phyloP scores from a whole-genome alignment of 2,797 vertebrate genomes.

The Anguilla obscura region DNA sequence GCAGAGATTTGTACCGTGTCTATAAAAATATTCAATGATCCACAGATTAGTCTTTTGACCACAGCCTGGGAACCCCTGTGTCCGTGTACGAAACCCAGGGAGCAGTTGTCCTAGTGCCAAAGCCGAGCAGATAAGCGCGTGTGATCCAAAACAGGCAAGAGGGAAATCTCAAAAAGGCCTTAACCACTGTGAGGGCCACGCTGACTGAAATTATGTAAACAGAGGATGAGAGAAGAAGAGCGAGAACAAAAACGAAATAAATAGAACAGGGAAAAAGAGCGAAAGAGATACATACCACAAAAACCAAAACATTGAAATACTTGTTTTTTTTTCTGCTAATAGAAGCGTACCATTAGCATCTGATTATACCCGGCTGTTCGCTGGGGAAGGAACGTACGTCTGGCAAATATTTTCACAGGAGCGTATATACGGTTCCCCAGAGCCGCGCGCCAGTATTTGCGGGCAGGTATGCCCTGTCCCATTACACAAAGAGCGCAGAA shows the following conservation, averaged over 20 bases:
- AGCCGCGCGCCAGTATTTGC: background rate
- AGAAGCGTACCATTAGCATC: background rate
- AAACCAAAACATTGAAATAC: background rate
- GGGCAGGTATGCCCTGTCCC: background rate
- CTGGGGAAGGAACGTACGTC: background rate
- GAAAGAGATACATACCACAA: background rate
- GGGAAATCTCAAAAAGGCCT: background rate
- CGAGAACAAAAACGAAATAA: background rate
- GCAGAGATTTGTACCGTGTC: background rate
- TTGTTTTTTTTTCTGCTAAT: slow-evolving; percentile 10
- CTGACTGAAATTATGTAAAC: background rate
- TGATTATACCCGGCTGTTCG: background rate
- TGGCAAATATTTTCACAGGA: background rate
- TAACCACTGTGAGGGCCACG: background rate
- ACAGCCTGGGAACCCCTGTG: background rate
- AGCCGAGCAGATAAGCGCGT: background rate
- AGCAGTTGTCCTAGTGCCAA: background rate
- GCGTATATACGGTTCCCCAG: background rate
- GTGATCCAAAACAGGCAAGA: background rate
- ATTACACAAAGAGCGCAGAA: slow-evolving; percentile 13
- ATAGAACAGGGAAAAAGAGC: background rate
- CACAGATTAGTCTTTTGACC: background rate
- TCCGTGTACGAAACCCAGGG: background rate
- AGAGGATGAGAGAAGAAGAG: background rate
- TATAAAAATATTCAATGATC: background rate